These are phyloP conservation scores for Zaprionus gabonicus DNA, from an alignment of 1,140 invertebrate species.

Conservation along the genomic window DNA sequence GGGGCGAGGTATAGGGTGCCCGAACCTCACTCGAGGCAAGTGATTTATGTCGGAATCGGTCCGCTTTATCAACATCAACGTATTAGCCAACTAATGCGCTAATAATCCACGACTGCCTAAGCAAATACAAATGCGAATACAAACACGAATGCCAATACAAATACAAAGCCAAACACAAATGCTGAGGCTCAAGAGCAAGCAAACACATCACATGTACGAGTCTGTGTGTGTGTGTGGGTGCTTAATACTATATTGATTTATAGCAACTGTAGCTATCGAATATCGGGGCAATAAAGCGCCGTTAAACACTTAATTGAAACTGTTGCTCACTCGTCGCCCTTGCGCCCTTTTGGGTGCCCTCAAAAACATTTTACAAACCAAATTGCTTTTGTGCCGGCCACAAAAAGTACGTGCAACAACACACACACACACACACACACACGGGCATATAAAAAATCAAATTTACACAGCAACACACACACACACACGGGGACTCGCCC, in stretches of 20 bases:
- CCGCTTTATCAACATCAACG: slow-evolving; percentile 55
- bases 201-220: slow-evolving; percentile 4
- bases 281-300: slow-evolving; percentile 74
- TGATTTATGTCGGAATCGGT: slow-evolving; percentile 60
- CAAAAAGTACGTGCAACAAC: slow-evolving; percentile 33
- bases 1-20: neutral
- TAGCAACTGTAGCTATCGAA: slow-evolving; percentile 58
- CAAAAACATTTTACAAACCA: slow-evolving; percentile 54
- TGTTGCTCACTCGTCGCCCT: slow-evolving; percentile 55
- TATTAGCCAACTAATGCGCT: slow-evolving; percentile 78
- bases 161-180: slow-evolving; percentile 44
- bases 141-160: slow-evolving; percentile 34
- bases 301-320: slow-evolving; percentile 82
- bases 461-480: slow-evolving; percentile 15
- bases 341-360: neutral
- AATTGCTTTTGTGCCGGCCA: slow-evolving; percentile 70
- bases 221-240: slow-evolving; percentile 22
- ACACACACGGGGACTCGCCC: neutral
- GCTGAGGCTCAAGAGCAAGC: slow-evolving; percentile 12
- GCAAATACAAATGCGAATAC: slow-evolving; percentile 70
- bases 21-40: slow-evolving; percentile 25
- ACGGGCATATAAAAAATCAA: slow-evolving; percentile 51
- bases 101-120: slow-evolving; percentile 79
- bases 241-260: slow-evolving; percentile 64
- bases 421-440: neutral